Percentiles rank a stretch among this genome's conserved stretches.
Conservation (phyloP, 2,113 vertebrate species). For the Chelonoidis abingdonii region DNA sequence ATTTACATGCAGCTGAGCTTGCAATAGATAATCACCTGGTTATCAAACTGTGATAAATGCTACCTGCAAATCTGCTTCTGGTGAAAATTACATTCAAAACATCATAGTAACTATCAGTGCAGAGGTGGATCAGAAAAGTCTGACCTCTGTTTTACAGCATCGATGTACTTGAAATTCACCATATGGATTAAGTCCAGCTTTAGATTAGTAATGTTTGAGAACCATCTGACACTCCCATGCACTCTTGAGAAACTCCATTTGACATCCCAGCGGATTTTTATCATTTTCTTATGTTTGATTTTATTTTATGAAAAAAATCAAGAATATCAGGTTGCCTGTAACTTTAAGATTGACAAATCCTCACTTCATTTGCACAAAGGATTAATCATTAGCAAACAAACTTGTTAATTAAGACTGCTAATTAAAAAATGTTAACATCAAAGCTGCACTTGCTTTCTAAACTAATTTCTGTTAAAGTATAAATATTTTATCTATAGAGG, state of each 20-base stretch:
- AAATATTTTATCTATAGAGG: slow-evolving; percentile 54
- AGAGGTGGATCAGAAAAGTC: background rate
- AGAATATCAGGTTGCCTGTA: background rate
- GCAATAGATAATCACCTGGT: background rate
- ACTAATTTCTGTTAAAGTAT: slow-evolving; percentile 31
- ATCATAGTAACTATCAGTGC: background rate
- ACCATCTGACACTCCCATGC: background rate
- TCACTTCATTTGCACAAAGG: background rate
- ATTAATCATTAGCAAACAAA: slow-evolving; percentile 51
- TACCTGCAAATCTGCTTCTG: background rate
- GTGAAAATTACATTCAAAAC: background rate
- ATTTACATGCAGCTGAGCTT: background rate
- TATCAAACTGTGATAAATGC: background rate
- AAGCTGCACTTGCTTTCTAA: slow-evolving; percentile 47
- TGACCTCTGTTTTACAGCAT: background rate
- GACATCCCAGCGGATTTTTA: rapidly evolving
- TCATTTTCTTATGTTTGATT: background rate
- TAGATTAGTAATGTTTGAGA: rapidly evolving
- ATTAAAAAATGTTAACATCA: slow-evolving; percentile 34
- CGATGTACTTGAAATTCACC: background rate
- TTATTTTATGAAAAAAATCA: background rate
- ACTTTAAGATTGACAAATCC: background rate
- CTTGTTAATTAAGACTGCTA: slow-evolving; percentile 54
- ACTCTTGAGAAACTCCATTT: background rate
- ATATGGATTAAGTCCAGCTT: background rate